Evolutionary conservation across 2,888 invertebrate genomes (phyloP), one percentile per base, ranked within the genome.

Genomic region (Bibio marci): DNA sequence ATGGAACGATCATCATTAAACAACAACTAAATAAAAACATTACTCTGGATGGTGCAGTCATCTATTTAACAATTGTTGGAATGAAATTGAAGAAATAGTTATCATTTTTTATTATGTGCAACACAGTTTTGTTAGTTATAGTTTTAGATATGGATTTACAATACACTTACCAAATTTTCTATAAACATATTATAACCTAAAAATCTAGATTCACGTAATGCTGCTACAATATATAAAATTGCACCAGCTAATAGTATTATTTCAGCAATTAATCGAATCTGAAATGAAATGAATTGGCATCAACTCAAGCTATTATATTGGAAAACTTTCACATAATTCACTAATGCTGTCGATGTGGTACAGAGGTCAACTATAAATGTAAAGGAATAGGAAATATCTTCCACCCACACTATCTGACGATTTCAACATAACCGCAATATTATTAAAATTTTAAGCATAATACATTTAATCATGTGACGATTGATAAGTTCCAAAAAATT

Each of bases 1-100:
- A 78, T 11, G 94, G 86, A 57, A 94, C 76, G 12, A 77, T 66
- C 55, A 91, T 67, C 70, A 94, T 82, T 43, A 95, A 68, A 39
- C 85, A 71, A 53, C 94, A 94, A 0, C 97, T 92, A 53, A 90
- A 74, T 41, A 95, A 69, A 59, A 95, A 97, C 80, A 97, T 82
- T 1, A 94, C 87, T 47, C 97, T 69, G 3, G 83, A 81, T 2
- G 90, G 90, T 8, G 85, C 85, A 1, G 83, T 83, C 71, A 76
- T 80, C 85, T 87, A 55, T 30, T 63, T 60, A 26, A 15, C n/a
- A n/a, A n/a, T n/a, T n/a, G n/a, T n/a, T n/a, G n/a, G n/a, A n/a
- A n/a, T 27, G 12, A 30, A 10, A 30, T 11, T 10, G 30, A 30
- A n/a, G 4, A 30, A 7, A 30, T 10, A 45, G 41, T 32, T 35